phyloP scores from a whole-genome alignment of 2,888 invertebrate genomes.

The Euzetes globulus region DNA sequence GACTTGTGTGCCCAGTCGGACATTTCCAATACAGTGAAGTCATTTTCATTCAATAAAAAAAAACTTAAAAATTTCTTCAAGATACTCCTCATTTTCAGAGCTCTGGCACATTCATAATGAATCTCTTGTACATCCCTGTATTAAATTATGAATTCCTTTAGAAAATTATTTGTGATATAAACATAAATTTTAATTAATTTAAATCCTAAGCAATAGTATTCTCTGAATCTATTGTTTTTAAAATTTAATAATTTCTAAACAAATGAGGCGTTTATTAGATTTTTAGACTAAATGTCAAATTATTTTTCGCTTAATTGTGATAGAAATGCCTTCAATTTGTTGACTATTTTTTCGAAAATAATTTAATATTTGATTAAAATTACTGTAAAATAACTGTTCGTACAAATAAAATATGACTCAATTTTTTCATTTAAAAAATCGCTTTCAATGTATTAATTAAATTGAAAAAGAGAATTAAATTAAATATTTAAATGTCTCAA shows the following conservation, averaged over 20 bases:
- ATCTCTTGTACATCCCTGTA: too few relatives aligned
- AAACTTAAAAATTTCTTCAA: too few relatives aligned
- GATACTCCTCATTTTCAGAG: too few relatives aligned
- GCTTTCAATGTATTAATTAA: neutral
- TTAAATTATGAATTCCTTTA: constrained; percentile 4
- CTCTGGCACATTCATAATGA: too few relatives aligned
- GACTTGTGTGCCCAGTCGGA: too few relatives aligned
- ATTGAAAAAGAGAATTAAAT: too few relatives aligned
- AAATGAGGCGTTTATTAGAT: neutral
- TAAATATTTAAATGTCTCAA: too few relatives aligned
- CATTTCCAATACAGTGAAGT: too few relatives aligned
- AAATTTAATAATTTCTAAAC: too few relatives aligned
- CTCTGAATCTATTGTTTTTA: too few relatives aligned
- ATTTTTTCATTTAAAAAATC: neutral
- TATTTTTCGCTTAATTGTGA: neutral
- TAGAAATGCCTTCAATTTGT: neutral
- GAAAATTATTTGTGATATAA: neutral
- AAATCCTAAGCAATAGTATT: neutral
- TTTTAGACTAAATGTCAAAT: neutral
- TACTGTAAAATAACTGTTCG: neutral
- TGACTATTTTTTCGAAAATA: neutral
- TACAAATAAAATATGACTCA: neutral
- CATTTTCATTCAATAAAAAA: too few relatives aligned
- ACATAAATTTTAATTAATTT: neutral
- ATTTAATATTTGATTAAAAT: too few relatives aligned